These are phyloP conservation scores for Pan paniscus DNA, from an alignment of 2,113 vertebrate genomes.

Conservation along the genomic window DNA sequence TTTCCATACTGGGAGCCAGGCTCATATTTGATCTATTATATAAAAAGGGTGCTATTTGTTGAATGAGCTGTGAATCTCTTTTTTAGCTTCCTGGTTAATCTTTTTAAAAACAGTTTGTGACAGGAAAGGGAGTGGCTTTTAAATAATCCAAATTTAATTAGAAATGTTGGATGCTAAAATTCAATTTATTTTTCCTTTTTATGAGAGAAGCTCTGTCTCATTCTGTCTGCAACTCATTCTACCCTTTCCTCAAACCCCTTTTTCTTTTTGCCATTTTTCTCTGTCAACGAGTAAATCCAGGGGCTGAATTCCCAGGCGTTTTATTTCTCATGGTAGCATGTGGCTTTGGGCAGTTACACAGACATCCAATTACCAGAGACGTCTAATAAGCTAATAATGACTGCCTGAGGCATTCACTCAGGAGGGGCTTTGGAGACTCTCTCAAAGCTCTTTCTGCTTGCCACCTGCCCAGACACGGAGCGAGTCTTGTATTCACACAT, in stretches of 20 bases:
- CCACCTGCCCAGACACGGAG: constrained; percentile 50
- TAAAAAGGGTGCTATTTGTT: constrained; percentile 20
- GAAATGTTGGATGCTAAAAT: constrained; percentile 41
- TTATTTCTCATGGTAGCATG: constrained; percentile 53
- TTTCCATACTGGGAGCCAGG: not conserved
- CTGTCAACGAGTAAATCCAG: constrained; percentile 5
- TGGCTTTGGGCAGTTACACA: constrained; percentile 52
- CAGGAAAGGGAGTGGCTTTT: constrained; percentile 19
- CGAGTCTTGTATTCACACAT: not conserved
- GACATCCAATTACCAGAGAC: constrained; percentile 66
- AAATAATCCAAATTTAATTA: constrained; percentile 76
- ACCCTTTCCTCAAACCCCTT: not conserved
- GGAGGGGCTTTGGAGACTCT: not conserved
- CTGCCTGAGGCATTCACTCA: not conserved
- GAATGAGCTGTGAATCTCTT: constrained; percentile 40
- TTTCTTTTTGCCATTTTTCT: constrained; percentile 21
- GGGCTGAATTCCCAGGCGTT: constrained; percentile 51
- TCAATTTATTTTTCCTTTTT: not conserved
- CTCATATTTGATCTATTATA: not conserved
- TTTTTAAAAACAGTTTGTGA: constrained; percentile 52
- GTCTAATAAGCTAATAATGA: constrained; percentile 60
- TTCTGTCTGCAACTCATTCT: not conserved
- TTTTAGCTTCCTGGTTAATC: constrained; percentile 29
- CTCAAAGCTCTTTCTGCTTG: constrained; percentile 35
- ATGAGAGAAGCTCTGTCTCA: not conserved